Evolutionary conservation across 2,113 vertebrate genomes (phyloP).

Genomic region (Noctilio leporinus): DNA sequence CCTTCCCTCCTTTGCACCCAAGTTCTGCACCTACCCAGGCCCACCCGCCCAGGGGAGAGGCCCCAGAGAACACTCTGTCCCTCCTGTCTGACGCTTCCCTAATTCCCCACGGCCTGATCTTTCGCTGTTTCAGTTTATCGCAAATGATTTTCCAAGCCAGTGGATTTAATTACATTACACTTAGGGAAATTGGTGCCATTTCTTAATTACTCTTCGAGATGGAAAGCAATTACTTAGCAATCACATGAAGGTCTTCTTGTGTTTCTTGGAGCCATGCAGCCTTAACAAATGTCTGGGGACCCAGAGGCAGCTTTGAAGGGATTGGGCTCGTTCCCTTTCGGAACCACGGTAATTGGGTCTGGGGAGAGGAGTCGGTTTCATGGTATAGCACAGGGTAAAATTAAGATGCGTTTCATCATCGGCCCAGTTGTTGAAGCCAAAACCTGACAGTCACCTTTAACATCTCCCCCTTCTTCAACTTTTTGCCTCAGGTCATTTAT

Average conservation of each 20-base stretch:
- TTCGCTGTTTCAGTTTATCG: neutral
- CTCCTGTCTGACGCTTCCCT: neutral
- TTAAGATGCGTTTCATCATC: neutral
- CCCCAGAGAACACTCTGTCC: neutral
- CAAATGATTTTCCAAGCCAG: slow-evolving; percentile 62
- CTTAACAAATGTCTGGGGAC: neutral
- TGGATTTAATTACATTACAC: slow-evolving; percentile 67
- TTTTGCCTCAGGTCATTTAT: accelerated
- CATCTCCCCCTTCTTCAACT: neutral
- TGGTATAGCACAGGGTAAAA: neutral
- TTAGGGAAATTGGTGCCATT: slow-evolving; percentile 69
- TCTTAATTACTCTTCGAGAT: slow-evolving; percentile 70
- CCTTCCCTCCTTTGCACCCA: neutral
- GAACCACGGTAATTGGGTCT: neutral
- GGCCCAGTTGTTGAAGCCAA: neutral
- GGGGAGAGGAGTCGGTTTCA: neutral
- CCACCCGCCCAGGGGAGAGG: neutral
- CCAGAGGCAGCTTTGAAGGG: neutral
- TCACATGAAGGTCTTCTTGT: slow-evolving; percentile 26
- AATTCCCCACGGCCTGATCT: neutral
- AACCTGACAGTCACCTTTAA: neutral
- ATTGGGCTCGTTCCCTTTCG: neutral
- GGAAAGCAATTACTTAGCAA: slow-evolving; percentile 70
- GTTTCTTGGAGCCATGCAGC: slow-evolving; percentile 26
- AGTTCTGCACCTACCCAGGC: neutral